Evolutionary conservation across 2,113 vertebrate species (phyloP), one percentile per base, ranked within the genome.

Genomic region (Leptodactylus fuscus): DNA sequence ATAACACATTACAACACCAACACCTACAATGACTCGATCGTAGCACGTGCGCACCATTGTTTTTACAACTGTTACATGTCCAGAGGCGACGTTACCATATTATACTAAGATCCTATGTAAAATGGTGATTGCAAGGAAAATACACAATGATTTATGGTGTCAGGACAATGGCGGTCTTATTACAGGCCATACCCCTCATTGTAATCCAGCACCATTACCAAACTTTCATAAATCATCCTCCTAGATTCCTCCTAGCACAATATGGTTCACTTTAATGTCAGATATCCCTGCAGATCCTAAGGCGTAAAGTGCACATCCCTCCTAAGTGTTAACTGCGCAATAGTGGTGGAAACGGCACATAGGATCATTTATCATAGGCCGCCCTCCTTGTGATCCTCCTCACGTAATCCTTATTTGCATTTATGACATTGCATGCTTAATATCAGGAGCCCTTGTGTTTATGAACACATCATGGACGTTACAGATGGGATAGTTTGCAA

Each of bases 371-470:
- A 77, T 77, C 75, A 78, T 36, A 36, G 29, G 16, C 27, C 34
- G 32, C 49, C 22, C 36, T 78, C 22, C 75, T 55, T n/a, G 49
- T 78, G n/a, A 36, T 78, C 49, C 18, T 53, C 29, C 34, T 15
- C 4, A 76, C 1, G 24, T 75, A 75, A 48, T 75, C 24, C 74
- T 53, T 77, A 53, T 55, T 46, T 73, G 70, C 38, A 73, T 46
- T 73, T 24, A 46, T 38, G 34, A 12, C 67, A 12, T 71, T 38
- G 36, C 36, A 41, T 73, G 70, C 70, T 73, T 46, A 73, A n/a
- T 73, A 73, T 44, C 70, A 73, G 36, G 11, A 44, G 38, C 20
- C 4, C 70, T 24, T 73, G 38, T 73, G 70, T 44, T 53, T 55
- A 34, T 18, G 27, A 34, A 77, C 49, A n/a, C 38, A 32, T 53